Evolutionary conservation across 2,888 invertebrate genomes (phyloP).

Genomic region (Halictus ligatus): DNA sequence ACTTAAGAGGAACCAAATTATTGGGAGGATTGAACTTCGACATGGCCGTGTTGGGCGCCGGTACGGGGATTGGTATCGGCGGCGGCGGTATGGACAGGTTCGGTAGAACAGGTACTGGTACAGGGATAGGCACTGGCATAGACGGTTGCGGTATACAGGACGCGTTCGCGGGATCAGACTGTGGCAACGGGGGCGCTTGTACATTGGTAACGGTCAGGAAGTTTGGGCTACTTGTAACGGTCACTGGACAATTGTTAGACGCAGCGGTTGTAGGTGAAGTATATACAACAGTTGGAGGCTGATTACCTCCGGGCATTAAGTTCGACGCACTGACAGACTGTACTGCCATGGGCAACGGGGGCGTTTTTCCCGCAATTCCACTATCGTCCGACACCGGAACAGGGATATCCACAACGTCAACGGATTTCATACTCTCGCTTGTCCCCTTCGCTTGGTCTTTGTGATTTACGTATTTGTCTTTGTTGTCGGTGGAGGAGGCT

Average conservation of each 20-base stretch:
- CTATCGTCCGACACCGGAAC: constrained; percentile 85
- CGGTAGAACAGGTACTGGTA: constrained; percentile 68
- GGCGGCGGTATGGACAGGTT: constrained; percentile 78
- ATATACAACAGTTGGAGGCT: constrained; percentile 69
- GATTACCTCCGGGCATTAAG: constrained; percentile 65
- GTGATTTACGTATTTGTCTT: constrained; percentile 70
- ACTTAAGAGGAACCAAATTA: constrained; percentile 81
- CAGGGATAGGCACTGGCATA: constrained; percentile 74
- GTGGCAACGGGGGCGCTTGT: constrained; percentile 66
- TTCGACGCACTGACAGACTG: constrained; percentile 42
- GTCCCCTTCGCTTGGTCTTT: constrained; percentile 57
- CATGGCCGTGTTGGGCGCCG: constrained; percentile 78
- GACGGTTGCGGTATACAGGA: constrained; percentile 73
- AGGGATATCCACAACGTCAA: constrained; percentile 90
- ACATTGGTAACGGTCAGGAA: constrained; percentile 55
- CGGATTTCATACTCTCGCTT: constrained; percentile 73
- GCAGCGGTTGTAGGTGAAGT: constrained; percentile 70
- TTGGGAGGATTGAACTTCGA: constrained; percentile 81
- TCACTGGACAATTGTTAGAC: constrained; percentile 64
- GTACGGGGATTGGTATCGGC: constrained; percentile 74
- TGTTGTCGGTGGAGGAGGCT: constrained; percentile 71
- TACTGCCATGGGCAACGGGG: constrained; percentile 75
- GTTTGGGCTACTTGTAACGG: constrained; percentile 58
- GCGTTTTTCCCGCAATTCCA: constrained; percentile 74
- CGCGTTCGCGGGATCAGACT: constrained; percentile 65